phyloP scores from a whole-genome alignment of 1,140 invertebrate species.

The Batillaria attramentaria region DNA sequence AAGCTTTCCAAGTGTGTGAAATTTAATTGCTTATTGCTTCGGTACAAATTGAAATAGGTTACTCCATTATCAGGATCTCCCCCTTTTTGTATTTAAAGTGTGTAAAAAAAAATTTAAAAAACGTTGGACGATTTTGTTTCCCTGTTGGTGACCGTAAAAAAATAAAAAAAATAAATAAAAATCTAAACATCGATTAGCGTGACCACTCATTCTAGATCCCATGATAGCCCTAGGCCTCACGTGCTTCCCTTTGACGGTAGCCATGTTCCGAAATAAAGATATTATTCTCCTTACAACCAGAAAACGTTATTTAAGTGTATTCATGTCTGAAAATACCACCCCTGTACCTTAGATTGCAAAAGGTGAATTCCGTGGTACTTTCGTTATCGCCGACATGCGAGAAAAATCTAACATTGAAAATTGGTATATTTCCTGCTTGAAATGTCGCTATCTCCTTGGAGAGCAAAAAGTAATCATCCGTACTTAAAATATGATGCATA shows the following conservation, averaged over 20 bases:
- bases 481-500: not conserved
- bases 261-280: not conserved
- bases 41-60: no score
- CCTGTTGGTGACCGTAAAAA: no score
- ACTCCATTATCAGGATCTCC: no score
- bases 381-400: conserved; percentile 24
- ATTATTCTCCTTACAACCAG: not conserved
- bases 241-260: not conserved
- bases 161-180: no score
- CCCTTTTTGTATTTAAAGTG: no score
- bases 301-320: not conserved
- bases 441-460: not conserved
- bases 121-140: no score
- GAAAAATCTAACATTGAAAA: not conserved
- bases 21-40: no score
- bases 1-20: no score
- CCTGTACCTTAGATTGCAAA: not conserved
- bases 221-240: not conserved
- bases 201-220: not conserved
- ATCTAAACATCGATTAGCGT: no score
- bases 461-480: not conserved
- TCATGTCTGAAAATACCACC: not conserved
- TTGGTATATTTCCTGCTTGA: not conserved
- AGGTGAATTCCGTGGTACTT: conserved; percentile 33
- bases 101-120: no score